A percentile compares a stretch with the other conserved stretches of the same genome.
phyloP scores from a whole-genome alignment of 1,140 invertebrate species.

The Sitobion miscanthi region DNA sequence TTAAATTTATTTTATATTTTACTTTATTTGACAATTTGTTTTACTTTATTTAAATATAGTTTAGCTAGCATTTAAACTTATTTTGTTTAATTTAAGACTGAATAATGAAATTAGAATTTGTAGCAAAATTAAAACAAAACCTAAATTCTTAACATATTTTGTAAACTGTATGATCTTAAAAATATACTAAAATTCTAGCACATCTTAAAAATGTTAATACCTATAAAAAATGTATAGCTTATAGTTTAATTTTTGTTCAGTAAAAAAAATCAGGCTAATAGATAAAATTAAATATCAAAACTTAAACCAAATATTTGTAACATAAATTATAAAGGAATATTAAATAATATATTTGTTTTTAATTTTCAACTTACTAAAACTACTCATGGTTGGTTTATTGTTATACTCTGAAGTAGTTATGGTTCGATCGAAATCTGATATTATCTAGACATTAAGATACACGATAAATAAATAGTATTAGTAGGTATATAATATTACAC shows the following conservation, averaged over 20 bases:
- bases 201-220: neutral
- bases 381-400: conserved; percentile 41
- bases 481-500: neutral
- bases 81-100: neutral
- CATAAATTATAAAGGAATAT: neutral
- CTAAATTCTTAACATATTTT: neutral
- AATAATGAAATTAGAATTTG: neutral
- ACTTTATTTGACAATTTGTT: too few relatives aligned
- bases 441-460: neutral
- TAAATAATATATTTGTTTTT: neutral
- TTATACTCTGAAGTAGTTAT: conserved; percentile 31
- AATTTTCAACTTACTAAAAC: conserved; percentile 27
- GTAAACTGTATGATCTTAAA: neutral
- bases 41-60: too few relatives aligned
- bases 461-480: neutral
- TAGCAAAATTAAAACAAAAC: neutral
- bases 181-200: neutral
- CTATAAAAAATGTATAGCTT: neutral
- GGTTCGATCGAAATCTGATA: conserved; percentile 53
- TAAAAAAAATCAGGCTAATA: neutral
- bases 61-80: too few relatives aligned
- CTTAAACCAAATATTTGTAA: neutral
- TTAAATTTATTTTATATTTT: too few relatives aligned
- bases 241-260: neutral
- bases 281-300: neutral